phyloP scores from a whole-genome alignment of 2,888 invertebrate genomes.

The Eretmocerus hayati region DNA sequence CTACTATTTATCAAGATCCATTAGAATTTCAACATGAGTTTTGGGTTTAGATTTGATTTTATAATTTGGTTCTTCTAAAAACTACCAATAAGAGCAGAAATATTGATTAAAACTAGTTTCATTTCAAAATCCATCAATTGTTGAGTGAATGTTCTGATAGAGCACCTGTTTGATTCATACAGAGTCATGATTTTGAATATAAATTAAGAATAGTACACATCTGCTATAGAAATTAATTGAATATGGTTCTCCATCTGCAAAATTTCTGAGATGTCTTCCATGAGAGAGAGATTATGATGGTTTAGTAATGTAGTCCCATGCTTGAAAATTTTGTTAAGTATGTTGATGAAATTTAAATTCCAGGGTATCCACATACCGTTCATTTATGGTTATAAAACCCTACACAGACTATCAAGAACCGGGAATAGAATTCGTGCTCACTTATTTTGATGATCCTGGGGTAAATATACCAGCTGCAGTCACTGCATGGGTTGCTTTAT shows the following conservation, averaged over 20 bases:
- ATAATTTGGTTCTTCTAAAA: too few relatives aligned
- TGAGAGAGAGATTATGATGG: too few relatives aligned
- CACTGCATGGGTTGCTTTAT: conserved; percentile 62
- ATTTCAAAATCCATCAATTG: too few relatives aligned
- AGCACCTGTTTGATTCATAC: too few relatives aligned
- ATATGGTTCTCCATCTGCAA: too few relatives aligned
- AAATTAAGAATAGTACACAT: background rate
- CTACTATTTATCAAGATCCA: background rate
- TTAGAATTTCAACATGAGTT: background rate
- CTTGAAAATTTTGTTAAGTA: conserved; percentile 10
- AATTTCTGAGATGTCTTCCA: too few relatives aligned
- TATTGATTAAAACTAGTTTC: background rate
- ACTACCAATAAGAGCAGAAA: too few relatives aligned
- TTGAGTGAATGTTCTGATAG: too few relatives aligned
- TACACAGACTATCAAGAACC: conserved; percentile 55
- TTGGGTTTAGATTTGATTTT: background rate
- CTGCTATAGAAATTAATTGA: too few relatives aligned
- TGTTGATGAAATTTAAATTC: too few relatives aligned
- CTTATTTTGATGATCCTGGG: conserved; percentile 85
- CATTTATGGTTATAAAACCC: conserved; percentile 77
- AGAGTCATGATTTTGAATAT: too few relatives aligned
- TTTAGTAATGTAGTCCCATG: too few relatives aligned
- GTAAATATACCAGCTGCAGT: conserved; percentile 66
- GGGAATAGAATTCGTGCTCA: conserved; percentile 75
- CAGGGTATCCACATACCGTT: conserved; percentile 72